phyloP scores from a whole-genome alignment of 1,140 invertebrate species.

The Ericerus pela region DNA sequence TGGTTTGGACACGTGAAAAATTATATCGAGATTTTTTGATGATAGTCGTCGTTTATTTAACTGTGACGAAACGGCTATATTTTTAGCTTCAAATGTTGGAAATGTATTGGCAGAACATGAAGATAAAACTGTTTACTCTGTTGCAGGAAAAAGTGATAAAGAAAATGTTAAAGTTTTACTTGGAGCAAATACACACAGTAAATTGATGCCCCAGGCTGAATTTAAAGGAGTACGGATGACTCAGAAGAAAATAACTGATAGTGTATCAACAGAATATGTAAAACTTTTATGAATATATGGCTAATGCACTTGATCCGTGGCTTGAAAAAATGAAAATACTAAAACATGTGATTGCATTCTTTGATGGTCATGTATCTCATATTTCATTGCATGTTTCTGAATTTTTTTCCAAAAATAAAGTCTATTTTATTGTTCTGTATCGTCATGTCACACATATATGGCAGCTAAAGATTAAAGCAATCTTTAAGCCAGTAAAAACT shows the following conservation, averaged over 20 bases:
- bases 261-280: conserved; percentile 26
- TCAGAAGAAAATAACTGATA: conserved; percentile 22
- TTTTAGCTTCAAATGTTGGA: no score
- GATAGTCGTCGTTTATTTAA: no score
- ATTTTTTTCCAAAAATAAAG: conserved; percentile 8
- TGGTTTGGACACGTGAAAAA: no score
- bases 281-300: conserved; percentile 31
- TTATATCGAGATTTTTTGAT: no score
- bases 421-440: conserved; percentile 26
- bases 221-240: conserved; percentile 27
- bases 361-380: conserved; percentile 19
- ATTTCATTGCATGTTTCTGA: conserved; percentile 23
- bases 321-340: conserved; percentile 27
- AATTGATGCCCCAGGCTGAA: conserved; percentile 26
- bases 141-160: no score
- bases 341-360: conserved; percentile 29
- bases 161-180: background rate
- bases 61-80: no score
- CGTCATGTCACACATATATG: conserved; percentile 33
- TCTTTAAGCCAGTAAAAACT: conserved; percentile 29
- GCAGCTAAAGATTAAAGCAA: conserved; percentile 30
- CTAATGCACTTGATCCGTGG: conserved; percentile 30
- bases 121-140: no score
- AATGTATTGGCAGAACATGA: no score
- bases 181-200: conserved; percentile 28